Evolutionary conservation across 2,797 vertebrate genomes (phyloP).

Genomic region (Novumbra hubbsi): DNA sequence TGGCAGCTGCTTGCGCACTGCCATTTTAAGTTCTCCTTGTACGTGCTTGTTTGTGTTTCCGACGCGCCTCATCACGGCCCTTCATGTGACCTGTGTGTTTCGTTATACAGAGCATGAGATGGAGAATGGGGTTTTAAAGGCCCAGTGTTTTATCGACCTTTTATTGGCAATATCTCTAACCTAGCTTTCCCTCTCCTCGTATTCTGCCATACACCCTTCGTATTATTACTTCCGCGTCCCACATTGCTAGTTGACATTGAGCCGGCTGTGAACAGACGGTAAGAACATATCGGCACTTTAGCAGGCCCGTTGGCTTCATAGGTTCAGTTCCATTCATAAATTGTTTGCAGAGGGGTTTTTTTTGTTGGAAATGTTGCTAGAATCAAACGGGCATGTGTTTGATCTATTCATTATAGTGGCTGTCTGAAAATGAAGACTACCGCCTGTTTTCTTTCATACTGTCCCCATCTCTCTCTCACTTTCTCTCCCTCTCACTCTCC

Average conservation of each 20-base stretch:
- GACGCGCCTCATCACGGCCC: background rate
- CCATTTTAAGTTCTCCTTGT: background rate
- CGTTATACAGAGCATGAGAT: background rate
- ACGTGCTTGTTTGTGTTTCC: background rate
- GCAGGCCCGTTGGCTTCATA: background rate
- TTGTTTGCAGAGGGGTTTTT: background rate
- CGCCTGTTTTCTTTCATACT: background rate
- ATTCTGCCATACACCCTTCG: background rate
- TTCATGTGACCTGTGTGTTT: background rate
- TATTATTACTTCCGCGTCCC: background rate
- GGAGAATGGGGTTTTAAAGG: background rate
- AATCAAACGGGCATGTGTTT: constrained; percentile 22
- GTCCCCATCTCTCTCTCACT: background rate
- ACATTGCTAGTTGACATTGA: background rate
- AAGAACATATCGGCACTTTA: background rate
- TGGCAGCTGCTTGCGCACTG: background rate
- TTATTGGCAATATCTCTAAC: background rate
- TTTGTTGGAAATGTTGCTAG: background rate
- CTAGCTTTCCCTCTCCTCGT: background rate
- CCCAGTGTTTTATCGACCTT: background rate
- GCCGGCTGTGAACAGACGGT: background rate
- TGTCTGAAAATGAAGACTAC: background rate
- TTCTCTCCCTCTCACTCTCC: constrained; percentile 2
- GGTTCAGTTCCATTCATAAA: background rate
- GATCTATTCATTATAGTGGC: constrained; percentile 10